These are phyloP conservation scores for Ctenicera cuprea DNA, from an alignment of 2,888 invertebrate genomes.

Conservation along the genomic window DNA sequence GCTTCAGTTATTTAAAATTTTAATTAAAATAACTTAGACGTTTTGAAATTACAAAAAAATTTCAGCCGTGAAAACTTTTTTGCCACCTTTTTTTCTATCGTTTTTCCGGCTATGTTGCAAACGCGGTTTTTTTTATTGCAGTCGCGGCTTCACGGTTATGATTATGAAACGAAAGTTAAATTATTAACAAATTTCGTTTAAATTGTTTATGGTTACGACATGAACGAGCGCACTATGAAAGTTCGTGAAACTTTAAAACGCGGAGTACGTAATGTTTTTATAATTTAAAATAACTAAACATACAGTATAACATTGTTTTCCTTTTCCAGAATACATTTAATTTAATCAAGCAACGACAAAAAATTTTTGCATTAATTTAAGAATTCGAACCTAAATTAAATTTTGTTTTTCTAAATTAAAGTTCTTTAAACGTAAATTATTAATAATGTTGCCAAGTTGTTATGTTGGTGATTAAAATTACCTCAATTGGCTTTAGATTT, in stretches of 20 bases:
- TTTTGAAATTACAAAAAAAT: no score
- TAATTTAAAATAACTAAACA: constrained; percentile 5
- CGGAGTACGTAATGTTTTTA: constrained; percentile 21
- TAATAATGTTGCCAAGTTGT: no score
- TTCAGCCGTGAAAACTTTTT: background rate
- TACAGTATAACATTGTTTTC: background rate
- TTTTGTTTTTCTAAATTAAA: no score
- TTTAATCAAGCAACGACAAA: background rate
- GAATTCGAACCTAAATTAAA: background rate
- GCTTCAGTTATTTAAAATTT: no score
- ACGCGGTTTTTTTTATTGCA: constrained; percentile 7
- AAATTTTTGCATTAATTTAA: background rate
- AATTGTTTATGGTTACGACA: constrained; percentile 28
- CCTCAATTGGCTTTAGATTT: no score
- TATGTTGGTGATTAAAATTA: no score
- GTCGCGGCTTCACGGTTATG: constrained; percentile 22
- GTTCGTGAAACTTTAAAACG: constrained; percentile 21
- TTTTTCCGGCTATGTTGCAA: constrained; percentile 16
- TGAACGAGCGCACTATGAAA: constrained; percentile 15
- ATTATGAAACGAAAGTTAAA: constrained; percentile 27
- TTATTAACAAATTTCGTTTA: constrained; percentile 30
- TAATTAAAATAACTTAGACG: no score
- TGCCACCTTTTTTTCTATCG: background rate
- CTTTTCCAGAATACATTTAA: constrained; percentile 12
- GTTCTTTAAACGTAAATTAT: no score